A percentile compares a stretch with the other conserved stretches of the same genome.
phyloP scores from a whole-genome alignment of 1,140 invertebrate species.

The Sminthurinus signatus region DNA sequence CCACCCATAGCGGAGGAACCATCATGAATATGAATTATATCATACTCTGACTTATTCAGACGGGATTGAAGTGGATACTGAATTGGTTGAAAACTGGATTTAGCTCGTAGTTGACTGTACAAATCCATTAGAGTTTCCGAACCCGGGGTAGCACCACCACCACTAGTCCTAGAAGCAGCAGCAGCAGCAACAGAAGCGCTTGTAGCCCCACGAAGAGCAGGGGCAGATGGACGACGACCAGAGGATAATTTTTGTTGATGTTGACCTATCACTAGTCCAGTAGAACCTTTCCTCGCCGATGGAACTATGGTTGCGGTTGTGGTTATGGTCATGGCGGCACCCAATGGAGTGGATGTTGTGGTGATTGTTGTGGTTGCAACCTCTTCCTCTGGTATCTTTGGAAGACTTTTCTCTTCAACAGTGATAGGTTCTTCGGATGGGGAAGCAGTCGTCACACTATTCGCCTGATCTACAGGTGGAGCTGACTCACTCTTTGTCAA shows the following conservation, averaged over 20 bases:
- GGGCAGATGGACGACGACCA: neutral
- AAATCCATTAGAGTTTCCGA: conserved; percentile 13
- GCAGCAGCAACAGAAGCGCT: neutral
- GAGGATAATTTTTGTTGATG: no score
- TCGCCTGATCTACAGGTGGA: neutral
- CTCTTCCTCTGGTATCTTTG: conserved; percentile 28
- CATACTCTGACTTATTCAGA: conserved; percentile 28
- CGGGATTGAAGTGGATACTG: conserved; percentile 22
- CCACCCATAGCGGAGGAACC: neutral
- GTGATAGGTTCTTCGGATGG: conserved; percentile 22
- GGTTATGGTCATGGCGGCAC: conserved; percentile 20
- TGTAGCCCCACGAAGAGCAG: neutral
- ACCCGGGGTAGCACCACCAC: neutral
- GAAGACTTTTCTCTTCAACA: conserved; percentile 33
- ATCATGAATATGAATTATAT: conserved; percentile 19
- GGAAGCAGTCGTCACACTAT: conserved; percentile 7
- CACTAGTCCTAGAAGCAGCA: neutral
- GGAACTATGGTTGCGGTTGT: conserved; percentile 19
- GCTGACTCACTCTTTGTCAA: neutral
- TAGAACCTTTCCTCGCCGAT: no score
- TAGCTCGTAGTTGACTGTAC: conserved; percentile 11
- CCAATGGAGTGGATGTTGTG: neutral
- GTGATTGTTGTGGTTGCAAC: conserved; percentile 18
- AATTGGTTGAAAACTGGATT: conserved; percentile 28
- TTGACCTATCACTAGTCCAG: no score